Conservation (phyloP, 2,888 invertebrate species). For the Athalia circularis region DNA sequence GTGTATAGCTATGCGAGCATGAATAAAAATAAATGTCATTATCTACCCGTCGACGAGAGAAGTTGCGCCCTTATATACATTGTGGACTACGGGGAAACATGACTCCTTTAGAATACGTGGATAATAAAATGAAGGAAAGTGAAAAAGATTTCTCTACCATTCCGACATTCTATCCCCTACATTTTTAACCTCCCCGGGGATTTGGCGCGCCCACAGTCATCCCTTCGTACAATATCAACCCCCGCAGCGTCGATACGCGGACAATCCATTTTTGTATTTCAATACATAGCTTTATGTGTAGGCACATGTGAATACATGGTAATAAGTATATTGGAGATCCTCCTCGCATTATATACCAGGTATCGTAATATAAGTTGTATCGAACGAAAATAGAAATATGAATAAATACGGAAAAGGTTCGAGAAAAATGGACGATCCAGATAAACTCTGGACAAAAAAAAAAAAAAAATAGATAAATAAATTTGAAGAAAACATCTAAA, state of each 20-base stretch:
- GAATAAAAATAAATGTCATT: conserved; percentile 33
- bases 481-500: not conserved
- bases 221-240: conserved; percentile 16
- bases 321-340: not conserved
- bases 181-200: not conserved
- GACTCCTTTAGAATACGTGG: conserved; percentile 7
- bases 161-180: not conserved
- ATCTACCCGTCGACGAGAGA: conserved; percentile 5
- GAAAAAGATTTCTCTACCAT: conserved; percentile 16
- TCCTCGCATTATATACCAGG: not conserved
- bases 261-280: conserved; percentile 12
- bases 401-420: not conserved
- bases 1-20: not conserved
- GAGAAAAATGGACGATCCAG: not conserved
- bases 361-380: not conserved
- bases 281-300: not conserved
- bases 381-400: not conserved
- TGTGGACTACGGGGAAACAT: conserved; percentile 26
- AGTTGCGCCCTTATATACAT: not conserved
- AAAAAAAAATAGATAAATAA: not conserved
- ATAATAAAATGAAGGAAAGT: conserved; percentile 31
- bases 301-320: not conserved
- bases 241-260: conserved; percentile 12
- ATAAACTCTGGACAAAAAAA: not conserved
- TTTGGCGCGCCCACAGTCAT: not conserved